Percentiles rank a stretch among this genome's conserved stretches.
These are phyloP conservation scores for Peromyscus nudipes DNA, from an alignment of 2,797 vertebrate species.

Conservation along the genomic window DNA sequence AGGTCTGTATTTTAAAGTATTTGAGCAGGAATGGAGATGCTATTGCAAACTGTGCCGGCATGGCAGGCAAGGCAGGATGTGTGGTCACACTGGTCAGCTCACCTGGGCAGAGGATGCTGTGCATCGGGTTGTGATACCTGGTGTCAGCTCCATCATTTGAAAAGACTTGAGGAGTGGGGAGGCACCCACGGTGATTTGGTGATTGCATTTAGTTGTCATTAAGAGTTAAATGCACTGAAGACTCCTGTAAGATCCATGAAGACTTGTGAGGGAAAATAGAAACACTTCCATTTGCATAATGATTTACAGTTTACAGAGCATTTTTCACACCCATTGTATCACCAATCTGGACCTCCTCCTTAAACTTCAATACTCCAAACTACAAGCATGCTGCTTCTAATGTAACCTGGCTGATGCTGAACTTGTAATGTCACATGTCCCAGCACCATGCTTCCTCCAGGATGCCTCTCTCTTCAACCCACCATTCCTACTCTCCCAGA, in stretches of 20 bases:
- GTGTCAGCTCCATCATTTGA: background rate
- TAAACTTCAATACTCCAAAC: background rate
- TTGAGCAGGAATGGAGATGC: background rate
- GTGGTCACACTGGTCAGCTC: background rate
- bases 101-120: background rate
- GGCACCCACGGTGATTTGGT: background rate
- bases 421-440: background rate
- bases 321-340: slow-evolving; percentile 13
- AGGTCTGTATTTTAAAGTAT: background rate
- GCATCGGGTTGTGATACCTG: fast-evolving
- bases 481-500: background rate
- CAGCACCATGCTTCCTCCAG: background rate
- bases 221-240: background rate
- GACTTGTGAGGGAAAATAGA: background rate
- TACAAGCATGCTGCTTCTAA: background rate
- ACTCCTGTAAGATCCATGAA: background rate
- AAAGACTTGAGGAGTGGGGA: background rate
- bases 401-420: background rate
- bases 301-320: slow-evolving; percentile 35
- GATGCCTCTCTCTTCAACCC: background rate
- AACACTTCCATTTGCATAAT: background rate
- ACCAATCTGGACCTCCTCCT: background rate
- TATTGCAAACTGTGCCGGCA: background rate
- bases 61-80: background rate
- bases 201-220: background rate